Conservation (phyloP, 2,888 invertebrate genomes). For the Amphipoea lucens region DNA sequence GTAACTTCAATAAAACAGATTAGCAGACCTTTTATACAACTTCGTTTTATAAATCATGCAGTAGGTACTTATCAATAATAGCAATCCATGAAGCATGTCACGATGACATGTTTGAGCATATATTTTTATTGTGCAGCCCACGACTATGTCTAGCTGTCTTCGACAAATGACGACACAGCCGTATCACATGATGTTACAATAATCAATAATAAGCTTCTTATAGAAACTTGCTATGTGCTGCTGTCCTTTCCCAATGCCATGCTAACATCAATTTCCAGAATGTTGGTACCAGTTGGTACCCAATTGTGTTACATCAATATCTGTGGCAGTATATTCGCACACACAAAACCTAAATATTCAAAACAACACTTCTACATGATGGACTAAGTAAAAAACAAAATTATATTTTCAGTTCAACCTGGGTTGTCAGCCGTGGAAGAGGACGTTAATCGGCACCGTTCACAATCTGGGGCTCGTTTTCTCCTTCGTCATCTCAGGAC, state of each 20-base stretch:
- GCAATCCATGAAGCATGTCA: background rate
- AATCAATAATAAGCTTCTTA: background rate
- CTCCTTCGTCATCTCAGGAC: constrained; percentile 92
- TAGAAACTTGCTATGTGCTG: background rate
- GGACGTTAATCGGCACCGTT: constrained; percentile 93
- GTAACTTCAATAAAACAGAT: too few relatives aligned
- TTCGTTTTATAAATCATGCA: background rate
- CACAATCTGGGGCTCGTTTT: constrained; percentile 93
- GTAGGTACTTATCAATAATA: too few relatives aligned
- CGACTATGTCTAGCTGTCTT: background rate
- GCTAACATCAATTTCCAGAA: background rate
- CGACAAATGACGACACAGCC: background rate
- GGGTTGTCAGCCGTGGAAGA: constrained; percentile 93
- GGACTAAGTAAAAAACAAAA: background rate
- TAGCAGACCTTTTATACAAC: background rate
- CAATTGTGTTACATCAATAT: background rate
- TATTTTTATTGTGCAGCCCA: background rate
- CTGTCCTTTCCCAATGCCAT: background rate
- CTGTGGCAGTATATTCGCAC: background rate
- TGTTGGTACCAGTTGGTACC: background rate
- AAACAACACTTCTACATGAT: background rate
- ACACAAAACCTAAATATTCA: background rate
- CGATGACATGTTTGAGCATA: constrained; percentile 2
- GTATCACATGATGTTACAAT: background rate
- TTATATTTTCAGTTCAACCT: constrained; percentile 90